Evolutionary conservation across 2,888 invertebrate genomes (phyloP).

Genomic region (Cephus spinipes): DNA sequence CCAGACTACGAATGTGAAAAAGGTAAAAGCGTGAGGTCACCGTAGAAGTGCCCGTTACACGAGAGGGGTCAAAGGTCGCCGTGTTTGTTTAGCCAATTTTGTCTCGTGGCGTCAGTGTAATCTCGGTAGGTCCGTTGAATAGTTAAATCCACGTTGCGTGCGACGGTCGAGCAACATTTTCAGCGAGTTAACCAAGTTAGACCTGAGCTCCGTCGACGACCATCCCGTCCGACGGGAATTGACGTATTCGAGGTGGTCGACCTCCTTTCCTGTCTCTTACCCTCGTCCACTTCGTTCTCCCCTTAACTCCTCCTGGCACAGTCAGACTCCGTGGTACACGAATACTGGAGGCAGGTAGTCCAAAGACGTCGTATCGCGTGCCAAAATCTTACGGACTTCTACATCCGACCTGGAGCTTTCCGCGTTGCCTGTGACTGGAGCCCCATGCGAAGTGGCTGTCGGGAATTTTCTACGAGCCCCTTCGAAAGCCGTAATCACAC

Average conservation of each 20-base stretch:
- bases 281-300: slow-evolving; percentile 16
- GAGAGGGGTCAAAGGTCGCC: background rate
- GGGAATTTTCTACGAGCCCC: background rate
- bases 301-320: background rate
- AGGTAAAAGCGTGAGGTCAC: background rate
- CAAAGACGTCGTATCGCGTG: background rate
- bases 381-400: background rate
- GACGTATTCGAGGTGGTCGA: slow-evolving; percentile 47
- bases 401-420: background rate
- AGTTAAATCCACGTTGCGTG: slow-evolving; percentile 11
- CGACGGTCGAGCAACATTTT: slow-evolving; percentile 6
- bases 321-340: background rate
- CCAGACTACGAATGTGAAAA: too few relatives aligned
- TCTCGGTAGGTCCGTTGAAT: slow-evolving; percentile 11
- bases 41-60: background rate
- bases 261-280: slow-evolving; percentile 1
- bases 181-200: slow-evolving; percentile 7
- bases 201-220: background rate
- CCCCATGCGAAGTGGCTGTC: background rate
- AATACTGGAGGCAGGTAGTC: background rate
- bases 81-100: background rate
- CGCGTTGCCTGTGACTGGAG: background rate
- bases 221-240: slow-evolving; percentile 22
- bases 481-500: background rate
- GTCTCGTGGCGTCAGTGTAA: background rate